These are phyloP conservation scores for Bactericera cockerelli DNA, from an alignment of 1,140 invertebrate species.

Conservation along the genomic window DNA sequence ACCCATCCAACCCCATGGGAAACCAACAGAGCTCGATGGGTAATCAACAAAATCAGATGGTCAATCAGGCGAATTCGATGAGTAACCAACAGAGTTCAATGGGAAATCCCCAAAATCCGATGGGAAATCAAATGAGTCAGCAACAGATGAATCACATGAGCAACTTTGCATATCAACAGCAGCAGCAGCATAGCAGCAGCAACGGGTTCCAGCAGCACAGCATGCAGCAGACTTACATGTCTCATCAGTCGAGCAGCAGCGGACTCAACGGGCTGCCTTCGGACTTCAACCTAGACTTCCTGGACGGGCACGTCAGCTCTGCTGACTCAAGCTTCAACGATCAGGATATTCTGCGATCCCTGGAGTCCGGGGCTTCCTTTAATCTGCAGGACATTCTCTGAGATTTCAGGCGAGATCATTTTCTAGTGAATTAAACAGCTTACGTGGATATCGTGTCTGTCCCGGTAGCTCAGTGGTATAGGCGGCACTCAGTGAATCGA, in stretches of 20 bases:
- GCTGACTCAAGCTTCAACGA: not conserved
- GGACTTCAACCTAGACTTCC: constrained; percentile 1
- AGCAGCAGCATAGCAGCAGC: not conserved
- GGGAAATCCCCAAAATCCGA: not conserved
- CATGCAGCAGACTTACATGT: not conserved
- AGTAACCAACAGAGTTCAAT: not conserved
- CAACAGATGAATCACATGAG: not conserved
- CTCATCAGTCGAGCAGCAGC: not conserved
- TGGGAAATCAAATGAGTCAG: not conserved
- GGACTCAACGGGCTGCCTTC: not conserved
- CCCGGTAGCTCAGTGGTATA: no score
- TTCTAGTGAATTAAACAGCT: no score
- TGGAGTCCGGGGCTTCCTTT: not conserved
- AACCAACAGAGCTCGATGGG: not conserved
- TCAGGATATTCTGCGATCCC: not conserved
- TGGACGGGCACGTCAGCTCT: not conserved
- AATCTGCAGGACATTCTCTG: not conserved
- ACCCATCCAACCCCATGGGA: no score
- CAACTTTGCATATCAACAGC: not conserved
- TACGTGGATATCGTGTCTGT: no score
- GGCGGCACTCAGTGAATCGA: no score
- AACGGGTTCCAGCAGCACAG: not conserved
- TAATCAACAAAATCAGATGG: not conserved
- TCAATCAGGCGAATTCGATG: not conserved
- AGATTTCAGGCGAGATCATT: no score